phyloP scores from a whole-genome alignment of 2,888 invertebrate genomes.

The Perdita meconis region DNA sequence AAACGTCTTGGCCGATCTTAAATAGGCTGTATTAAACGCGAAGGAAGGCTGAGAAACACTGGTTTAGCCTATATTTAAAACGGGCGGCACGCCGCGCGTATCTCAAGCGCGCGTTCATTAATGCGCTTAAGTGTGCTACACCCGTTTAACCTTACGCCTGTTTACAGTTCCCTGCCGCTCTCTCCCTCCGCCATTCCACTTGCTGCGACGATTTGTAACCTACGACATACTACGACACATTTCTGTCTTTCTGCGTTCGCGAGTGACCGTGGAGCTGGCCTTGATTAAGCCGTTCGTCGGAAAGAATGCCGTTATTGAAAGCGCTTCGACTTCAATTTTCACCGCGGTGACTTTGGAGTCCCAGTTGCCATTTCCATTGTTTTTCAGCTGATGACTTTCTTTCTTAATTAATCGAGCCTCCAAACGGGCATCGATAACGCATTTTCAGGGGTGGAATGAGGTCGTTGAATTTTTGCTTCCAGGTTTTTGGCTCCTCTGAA shows the following conservation, averaged over 20 bases:
- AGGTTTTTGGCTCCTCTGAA: no score
- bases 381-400: no score
- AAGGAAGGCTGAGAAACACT: conserved; percentile 51
- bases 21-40: conserved; percentile 28
- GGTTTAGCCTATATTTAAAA: conserved; percentile 64
- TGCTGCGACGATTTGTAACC: conserved; percentile 56
- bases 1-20: conserved; percentile 21
- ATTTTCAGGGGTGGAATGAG: no score
- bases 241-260: conserved; percentile 24
- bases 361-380: conserved; percentile 11
- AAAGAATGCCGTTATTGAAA: conserved; percentile 39
- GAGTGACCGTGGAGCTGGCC: conserved; percentile 35
- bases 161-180: conserved; percentile 41
- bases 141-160: conserved; percentile 60
- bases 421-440: no score
- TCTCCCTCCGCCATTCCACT: background rate
- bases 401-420: no score
- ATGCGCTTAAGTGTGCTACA: conserved; percentile 55
- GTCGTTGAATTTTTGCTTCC: no score
- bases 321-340: no score
- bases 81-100: conserved; percentile 60
- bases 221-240: conserved; percentile 50
- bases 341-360: background rate
- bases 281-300: conserved; percentile 38
- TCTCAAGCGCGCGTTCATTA: conserved; percentile 62